These are phyloP conservation scores for Sorex araneus DNA, from an alignment of 2,113 vertebrate genomes.

Conservation along the genomic window DNA sequence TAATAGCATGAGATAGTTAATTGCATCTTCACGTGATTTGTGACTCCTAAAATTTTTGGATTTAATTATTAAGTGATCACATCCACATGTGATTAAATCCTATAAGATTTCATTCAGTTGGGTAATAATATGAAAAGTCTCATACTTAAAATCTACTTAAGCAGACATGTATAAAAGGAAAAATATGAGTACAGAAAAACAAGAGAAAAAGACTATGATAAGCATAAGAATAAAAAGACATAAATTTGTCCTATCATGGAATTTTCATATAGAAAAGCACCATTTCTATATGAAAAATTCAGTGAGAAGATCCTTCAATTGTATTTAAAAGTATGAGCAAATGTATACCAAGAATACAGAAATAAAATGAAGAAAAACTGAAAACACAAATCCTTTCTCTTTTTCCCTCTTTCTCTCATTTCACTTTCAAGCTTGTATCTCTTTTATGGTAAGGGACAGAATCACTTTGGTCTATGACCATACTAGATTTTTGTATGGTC, in stretches of 20 bases:
- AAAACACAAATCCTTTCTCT: not conserved
- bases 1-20: constrained; percentile 46
- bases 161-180: not conserved
- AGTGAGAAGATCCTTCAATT: not conserved
- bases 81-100: too few species aligned
- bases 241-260: not conserved
- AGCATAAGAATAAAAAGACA: not conserved
- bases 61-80: constrained; percentile 35
- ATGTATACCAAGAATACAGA: not conserved
- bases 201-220: constrained; percentile 12
- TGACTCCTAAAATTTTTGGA: not conserved
- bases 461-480: too few species aligned
- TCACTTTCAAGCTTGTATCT: not conserved
- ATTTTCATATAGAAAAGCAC: not conserved
- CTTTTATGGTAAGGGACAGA: too few species aligned
- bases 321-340: not conserved
- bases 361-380: not conserved
- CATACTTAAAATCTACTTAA: constrained; percentile 51
- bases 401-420: not conserved
- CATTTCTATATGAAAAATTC: not conserved
- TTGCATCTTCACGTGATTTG: not conserved
- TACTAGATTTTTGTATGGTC: too few species aligned
- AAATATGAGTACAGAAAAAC: constrained; percentile 14
- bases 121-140: constrained; percentile 52
- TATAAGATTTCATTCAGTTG: constrained; percentile 45